phyloP scores from a whole-genome alignment of 2,888 invertebrate species.

The Drosophila anomalata region DNA sequence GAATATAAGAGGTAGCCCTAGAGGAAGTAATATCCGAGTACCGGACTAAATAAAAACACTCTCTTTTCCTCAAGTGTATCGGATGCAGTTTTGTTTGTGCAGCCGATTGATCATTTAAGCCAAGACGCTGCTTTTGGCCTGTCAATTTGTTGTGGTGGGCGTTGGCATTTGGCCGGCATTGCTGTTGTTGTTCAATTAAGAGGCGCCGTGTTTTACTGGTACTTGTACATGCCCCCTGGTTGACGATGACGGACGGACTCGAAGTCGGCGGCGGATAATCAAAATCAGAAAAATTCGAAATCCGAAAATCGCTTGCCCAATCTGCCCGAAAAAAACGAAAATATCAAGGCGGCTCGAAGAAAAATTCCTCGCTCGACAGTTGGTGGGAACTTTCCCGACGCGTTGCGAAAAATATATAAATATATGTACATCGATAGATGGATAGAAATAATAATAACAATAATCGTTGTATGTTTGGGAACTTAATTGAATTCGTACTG shows the following conservation, averaged over 20 bases:
- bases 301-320: constrained; percentile 68
- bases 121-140: constrained; percentile 57
- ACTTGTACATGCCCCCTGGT: constrained; percentile 45
- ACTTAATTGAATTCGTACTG: constrained; percentile 56
- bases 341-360: constrained; percentile 28
- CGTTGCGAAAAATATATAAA: constrained; percentile 43
- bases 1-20: neutral
- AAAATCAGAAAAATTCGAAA: constrained; percentile 60
- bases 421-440: neutral
- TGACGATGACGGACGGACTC: constrained; percentile 46
- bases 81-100: constrained; percentile 56
- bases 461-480: constrained; percentile 42
- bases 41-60: too few species aligned
- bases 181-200: constrained; percentile 60
- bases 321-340: constrained; percentile 25
- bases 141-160: constrained; percentile 70
- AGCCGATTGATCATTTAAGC: constrained; percentile 78
- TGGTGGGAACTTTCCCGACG: constrained; percentile 63
- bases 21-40: neutral
- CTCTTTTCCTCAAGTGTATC: constrained; percentile 2
- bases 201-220: constrained; percentile 53
- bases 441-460: constrained; percentile 30
- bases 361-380: constrained; percentile 28
- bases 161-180: constrained; percentile 55
- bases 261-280: constrained; percentile 41